Evolutionary conservation across 2,797 vertebrate species (phyloP).

Genomic region (Gastrophryne carolinensis): DNA sequence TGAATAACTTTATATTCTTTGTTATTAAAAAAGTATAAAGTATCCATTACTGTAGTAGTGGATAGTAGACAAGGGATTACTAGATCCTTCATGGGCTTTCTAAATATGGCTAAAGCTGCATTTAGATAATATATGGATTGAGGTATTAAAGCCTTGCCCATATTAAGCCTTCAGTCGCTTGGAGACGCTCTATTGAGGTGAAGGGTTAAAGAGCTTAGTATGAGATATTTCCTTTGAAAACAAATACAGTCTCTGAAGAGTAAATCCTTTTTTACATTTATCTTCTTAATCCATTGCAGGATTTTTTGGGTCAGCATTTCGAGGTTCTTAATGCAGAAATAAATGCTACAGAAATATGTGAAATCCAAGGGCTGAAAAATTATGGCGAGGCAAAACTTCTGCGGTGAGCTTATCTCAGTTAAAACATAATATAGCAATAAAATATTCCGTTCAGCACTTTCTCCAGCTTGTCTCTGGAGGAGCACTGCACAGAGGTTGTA

Average conservation of each 20-base stretch:
- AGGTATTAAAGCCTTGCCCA: constrained; percentile 4
- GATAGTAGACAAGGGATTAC: constrained; percentile 7
- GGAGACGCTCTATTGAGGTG: constrained; percentile 25
- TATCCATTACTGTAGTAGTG: neutral
- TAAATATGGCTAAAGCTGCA: constrained; percentile 2
- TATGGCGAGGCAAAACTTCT: neutral
- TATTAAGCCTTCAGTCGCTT: constrained; percentile 10
- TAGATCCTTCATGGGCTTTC: constrained; percentile 17
- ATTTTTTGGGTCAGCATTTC: constrained; percentile 34
- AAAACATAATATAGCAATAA: neutral
- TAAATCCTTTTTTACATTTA: constrained; percentile 26
- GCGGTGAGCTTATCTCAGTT: neutral
- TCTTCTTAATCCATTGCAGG: constrained; percentile 11
- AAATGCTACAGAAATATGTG: neutral
- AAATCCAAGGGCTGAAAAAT: neutral
- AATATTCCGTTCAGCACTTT: too few species aligned
- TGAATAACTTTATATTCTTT: too few species aligned
- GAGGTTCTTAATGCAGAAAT: neutral
- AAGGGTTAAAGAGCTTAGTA: constrained; percentile 31
- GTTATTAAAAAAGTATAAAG: neutral
- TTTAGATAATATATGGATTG: constrained; percentile 24
- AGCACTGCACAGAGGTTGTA: too few species aligned
- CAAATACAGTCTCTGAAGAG: constrained; percentile 25
- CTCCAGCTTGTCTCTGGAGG: too few species aligned
- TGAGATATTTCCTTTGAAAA: constrained; percentile 27